Evolutionary conservation across 1,140 invertebrate species (phyloP), one percentile per base, ranked within the genome.

Genomic region (Aphelinus atriplicis): DNA sequence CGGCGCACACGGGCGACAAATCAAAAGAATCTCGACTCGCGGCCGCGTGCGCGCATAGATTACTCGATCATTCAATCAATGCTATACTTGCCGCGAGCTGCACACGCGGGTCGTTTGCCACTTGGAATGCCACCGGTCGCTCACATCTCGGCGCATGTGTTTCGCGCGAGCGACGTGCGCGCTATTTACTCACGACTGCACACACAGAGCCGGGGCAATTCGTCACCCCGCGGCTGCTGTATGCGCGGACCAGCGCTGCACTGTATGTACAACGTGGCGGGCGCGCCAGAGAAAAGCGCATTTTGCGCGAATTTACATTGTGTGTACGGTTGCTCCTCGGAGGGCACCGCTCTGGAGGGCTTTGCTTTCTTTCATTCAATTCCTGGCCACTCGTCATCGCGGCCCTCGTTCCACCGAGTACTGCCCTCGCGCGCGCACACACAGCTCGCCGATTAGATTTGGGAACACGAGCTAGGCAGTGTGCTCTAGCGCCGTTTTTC

Each of bases 181-280:
- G 64, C 51, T 72, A 72, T 72, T 72, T 72, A 72, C 71, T 72
- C 65, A 72, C 71, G 10, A 65, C 71, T 72, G 53, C 26, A 26
- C 26, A 26, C 26, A 26, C 26, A 26, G 26, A 26, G 26, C 62
- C 62, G 57, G 65, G 71, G 71, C 62, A 72, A 72, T 72, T 72
- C 71, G 62, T 72, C 62, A 72, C 61, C 58, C 9, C 10, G 53
- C 26, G 51, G 43, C 55, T 43, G 58, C 7, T 26, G 10, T 60
- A 53, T 53, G 9, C 9, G 51, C 46, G 2, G 63, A 63, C 61
- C 45, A 63, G 7, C 48, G 10, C 3, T 45, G 45, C 46, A 63
- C 46, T n/a, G 43, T 43, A 63, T 48, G 63, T 53, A 6, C 51
- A 53, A 53, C 9, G 51, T 53, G 48, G 46, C 48, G 47, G 63